Evolutionary conservation across 1,140 invertebrate species (phyloP).

Genomic region (Musca domestica): DNA sequence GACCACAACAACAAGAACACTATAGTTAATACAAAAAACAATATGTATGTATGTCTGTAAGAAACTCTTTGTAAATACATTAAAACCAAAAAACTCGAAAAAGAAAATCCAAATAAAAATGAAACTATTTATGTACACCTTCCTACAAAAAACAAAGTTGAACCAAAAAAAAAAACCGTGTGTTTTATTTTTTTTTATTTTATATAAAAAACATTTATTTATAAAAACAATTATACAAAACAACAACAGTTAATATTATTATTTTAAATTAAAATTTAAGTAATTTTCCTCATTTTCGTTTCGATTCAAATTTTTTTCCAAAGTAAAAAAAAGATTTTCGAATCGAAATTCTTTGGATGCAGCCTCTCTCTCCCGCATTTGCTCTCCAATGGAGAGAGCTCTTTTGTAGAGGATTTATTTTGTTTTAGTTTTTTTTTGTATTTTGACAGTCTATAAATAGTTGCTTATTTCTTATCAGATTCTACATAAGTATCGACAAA

Average conservation of each 20-base stretch:
- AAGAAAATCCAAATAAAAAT: constrained; percentile 6
- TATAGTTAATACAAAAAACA: too few species aligned
- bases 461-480: constrained; percentile 44
- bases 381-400: background rate
- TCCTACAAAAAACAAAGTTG: constrained; percentile 5
- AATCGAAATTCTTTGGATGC: too few species aligned
- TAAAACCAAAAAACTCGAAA: background rate
- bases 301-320: too few species aligned
- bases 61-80: background rate
- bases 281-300: too few species aligned
- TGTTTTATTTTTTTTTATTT: background rate
- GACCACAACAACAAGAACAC: too few species aligned
- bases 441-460: background rate
- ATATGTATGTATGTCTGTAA: too few species aligned
- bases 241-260: constrained; percentile 4
- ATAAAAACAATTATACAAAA: constrained; percentile 12
- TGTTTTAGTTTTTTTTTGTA: background rate
- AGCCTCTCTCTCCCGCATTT: too few species aligned
- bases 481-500: constrained; percentile 59
- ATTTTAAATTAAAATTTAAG: too few species aligned
- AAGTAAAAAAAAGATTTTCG: too few species aligned
- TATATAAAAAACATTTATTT: background rate
- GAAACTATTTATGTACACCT: constrained; percentile 21
- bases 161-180: background rate
- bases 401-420: background rate